Conservation (phyloP, 2,888 invertebrate genomes). For the Melieria omissa region DNA sequence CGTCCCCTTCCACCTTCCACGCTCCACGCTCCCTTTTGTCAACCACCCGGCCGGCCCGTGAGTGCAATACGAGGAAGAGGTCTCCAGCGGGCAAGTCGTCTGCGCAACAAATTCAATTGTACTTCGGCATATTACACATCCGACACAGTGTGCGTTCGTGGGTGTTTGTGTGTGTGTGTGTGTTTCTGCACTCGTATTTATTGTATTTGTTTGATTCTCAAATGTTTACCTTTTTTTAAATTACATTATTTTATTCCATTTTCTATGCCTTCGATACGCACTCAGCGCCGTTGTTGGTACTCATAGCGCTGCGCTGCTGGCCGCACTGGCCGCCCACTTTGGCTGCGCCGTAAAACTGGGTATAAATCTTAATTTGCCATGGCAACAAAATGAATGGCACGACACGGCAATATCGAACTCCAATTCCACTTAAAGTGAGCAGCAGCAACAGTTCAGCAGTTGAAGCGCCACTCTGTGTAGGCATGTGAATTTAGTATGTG, state of each 20-base stretch:
- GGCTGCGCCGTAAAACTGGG: neutral
- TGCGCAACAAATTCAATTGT: conserved; percentile 4
- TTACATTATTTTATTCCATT: conserved; percentile 20
- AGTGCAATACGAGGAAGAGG: neutral
- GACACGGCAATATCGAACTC: neutral
- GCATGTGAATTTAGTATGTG: neutral
- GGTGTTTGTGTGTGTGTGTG: no score
- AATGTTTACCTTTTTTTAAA: conserved; percentile 34
- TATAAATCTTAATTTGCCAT: conserved; percentile 42
- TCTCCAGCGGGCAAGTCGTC: neutral
- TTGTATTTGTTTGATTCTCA: conserved; percentile 11
- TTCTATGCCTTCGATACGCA: neutral
- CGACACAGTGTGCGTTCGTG: no score
- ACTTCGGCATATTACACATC: neutral
- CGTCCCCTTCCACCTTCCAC: no score
- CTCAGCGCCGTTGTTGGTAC: neutral
- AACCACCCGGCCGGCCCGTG: no score
- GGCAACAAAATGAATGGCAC: conserved; percentile 33
- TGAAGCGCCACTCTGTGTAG: neutral
- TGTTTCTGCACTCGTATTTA: no score
- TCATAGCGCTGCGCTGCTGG: neutral
- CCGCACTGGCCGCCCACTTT: neutral
- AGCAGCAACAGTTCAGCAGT: neutral
- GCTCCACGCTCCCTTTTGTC: no score
- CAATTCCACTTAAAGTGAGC: conserved; percentile 11